Conservation (phyloP, 1,140 invertebrate genomes). For the Nasonia vitripennis region DNA sequence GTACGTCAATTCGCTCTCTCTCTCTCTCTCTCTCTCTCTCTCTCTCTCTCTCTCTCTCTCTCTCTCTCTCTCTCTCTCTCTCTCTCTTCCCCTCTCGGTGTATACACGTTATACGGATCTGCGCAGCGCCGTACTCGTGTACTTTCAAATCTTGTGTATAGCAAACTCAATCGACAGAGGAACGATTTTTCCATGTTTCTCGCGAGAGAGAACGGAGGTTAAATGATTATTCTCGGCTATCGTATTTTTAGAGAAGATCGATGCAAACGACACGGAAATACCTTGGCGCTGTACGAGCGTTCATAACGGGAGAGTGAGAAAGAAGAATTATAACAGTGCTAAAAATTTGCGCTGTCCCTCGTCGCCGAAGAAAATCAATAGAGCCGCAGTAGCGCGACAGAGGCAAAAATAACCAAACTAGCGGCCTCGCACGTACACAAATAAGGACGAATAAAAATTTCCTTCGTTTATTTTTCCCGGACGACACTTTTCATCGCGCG, state of each 20-base stretch:
- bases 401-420: background rate
- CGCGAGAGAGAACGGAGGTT: too few relatives aligned
- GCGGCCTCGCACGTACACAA: background rate
- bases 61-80: background rate
- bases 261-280: too few relatives aligned
- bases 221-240: background rate
- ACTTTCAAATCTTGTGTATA: conserved; percentile 28
- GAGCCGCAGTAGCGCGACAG: background rate
- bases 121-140: background rate
- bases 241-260: background rate
- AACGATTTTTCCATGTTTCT: background rate
- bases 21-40: background rate
- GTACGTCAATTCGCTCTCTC: conserved; percentile 19
- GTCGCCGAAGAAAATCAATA: background rate
- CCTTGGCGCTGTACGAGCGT: too few relatives aligned
- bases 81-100: too few relatives aligned
- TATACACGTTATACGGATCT: background rate
- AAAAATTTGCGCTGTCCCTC: background rate
- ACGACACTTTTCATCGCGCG: background rate
- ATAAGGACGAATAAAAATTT: background rate
- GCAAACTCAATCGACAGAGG: background rate
- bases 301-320: too few relatives aligned
- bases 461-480: background rate
- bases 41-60: background rate
- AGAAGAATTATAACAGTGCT: too few relatives aligned